These are phyloP conservation scores for Cerceris ruficornis DNA, from an alignment of 2,888 invertebrate species.

Conservation along the genomic window DNA sequence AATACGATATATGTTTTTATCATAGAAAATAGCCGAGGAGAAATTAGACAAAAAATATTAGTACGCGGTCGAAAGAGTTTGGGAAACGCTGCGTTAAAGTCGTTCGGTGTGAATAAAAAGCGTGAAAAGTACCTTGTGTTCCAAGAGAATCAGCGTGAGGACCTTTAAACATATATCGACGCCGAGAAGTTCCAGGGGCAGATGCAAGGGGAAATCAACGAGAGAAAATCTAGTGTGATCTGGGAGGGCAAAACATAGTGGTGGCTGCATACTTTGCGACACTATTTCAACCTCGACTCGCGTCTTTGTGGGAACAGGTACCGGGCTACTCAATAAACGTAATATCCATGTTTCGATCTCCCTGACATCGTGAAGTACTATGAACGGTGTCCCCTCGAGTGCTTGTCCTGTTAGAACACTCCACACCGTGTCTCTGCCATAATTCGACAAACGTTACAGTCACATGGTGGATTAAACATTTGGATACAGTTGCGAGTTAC, in stretches of 20 bases:
- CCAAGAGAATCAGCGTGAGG: slow-evolving; percentile 96
- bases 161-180: slow-evolving; percentile 99
- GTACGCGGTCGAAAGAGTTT: no score
- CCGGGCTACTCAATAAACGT: slow-evolving; percentile 96
- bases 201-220: slow-evolving; percentile 98
- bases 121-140: slow-evolving; percentile 90
- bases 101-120: not conserved
- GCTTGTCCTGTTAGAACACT: slow-evolving; percentile 94
- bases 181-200: slow-evolving; percentile 98
- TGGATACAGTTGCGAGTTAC: no score
- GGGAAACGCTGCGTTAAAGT: no score
- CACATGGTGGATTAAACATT: not conserved
- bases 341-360: slow-evolving; percentile 99
- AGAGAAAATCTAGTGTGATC: slow-evolving; percentile 98
- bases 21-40: no score
- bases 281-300: slow-evolving; percentile 89
- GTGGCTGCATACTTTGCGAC: slow-evolving; percentile 92
- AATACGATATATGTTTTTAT: no score
- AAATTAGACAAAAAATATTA: no score
- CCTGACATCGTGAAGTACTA: slow-evolving; percentile 96
- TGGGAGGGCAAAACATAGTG: slow-evolving; percentile 95
- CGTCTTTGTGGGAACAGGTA: slow-evolving; percentile 98
- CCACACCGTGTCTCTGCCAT: slow-evolving; percentile 96
- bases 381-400: slow-evolving; percentile 91
- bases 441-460: slow-evolving; percentile 1